Evolutionary conservation across 2,113 vertebrate genomes (phyloP).

Genomic region (Larimichthys polyactis): DNA sequence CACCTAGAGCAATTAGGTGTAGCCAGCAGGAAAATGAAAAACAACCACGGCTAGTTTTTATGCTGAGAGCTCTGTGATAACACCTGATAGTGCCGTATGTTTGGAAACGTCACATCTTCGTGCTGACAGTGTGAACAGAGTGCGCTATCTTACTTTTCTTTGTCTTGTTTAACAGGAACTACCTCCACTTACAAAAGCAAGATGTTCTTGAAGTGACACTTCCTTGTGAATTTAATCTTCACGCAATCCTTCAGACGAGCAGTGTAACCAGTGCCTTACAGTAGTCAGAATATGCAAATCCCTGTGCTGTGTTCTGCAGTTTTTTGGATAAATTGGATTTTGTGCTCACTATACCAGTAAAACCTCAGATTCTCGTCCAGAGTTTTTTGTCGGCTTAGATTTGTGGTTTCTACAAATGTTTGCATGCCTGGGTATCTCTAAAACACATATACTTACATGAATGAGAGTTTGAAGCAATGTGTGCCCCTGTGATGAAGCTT

Average conservation of each 20-base stretch:
- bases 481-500: constrained; percentile 34
- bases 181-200: background rate
- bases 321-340: background rate
- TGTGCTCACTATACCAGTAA: background rate
- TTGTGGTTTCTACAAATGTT: constrained; percentile 1
- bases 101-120: background rate
- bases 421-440: background rate
- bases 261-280: background rate
- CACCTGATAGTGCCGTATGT: background rate
- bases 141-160: background rate
- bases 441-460: constrained; percentile 32
- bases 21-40: constrained; percentile 15
- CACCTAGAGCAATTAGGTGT: background rate
- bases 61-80: constrained; percentile 1
- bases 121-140: background rate
- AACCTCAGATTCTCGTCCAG: background rate
- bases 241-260: background rate
- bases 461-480: constrained; percentile 46
- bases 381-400: background rate
- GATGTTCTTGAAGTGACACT: background rate
- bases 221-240: background rate
- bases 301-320: background rate
- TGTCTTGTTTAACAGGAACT: constrained; percentile 6
- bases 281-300: background rate
- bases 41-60: background rate